These are phyloP conservation scores for Artemisiospiza belli DNA, from an alignment of 2,113 vertebrate genomes.

Conservation along the genomic window DNA sequence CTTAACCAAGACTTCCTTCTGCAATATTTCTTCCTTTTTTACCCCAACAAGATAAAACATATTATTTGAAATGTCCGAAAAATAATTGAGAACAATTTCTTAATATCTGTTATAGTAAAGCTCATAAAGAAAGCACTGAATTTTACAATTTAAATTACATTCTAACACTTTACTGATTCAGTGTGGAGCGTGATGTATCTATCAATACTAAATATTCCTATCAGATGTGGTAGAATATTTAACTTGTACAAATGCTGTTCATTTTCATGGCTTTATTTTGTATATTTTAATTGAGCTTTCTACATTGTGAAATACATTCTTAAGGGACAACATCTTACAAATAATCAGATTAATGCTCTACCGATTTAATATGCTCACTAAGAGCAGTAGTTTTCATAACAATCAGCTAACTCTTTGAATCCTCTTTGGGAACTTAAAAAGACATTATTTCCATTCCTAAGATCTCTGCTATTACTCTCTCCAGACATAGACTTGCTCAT, in stretches of 20 bases:
- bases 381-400: not conserved
- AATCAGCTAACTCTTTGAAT: not conserved
- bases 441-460: constrained; percentile 13
- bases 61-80: not conserved
- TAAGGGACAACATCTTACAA: not conserved
- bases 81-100: not conserved
- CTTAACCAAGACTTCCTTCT: not conserved
- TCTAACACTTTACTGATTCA: not conserved
- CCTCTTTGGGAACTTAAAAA: constrained; percentile 4
- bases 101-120: not conserved
- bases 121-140: not conserved
- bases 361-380: not conserved
- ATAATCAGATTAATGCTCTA: constrained; percentile 16
- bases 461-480: not conserved
- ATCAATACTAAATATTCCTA: not conserved
- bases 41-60: not conserved
- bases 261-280: not conserved
- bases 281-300: not conserved
- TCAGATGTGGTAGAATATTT: not conserved
- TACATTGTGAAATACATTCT: not conserved
- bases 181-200: not conserved
- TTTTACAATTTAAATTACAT: not conserved
- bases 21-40: not conserved
- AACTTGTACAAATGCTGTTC: not conserved
- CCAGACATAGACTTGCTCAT: not conserved